A percentile compares a stretch with the other conserved stretches of the same genome.
Evolutionary conservation across 2,113 vertebrate genomes (phyloP).

Genomic region (Hystrix cristata): DNA sequence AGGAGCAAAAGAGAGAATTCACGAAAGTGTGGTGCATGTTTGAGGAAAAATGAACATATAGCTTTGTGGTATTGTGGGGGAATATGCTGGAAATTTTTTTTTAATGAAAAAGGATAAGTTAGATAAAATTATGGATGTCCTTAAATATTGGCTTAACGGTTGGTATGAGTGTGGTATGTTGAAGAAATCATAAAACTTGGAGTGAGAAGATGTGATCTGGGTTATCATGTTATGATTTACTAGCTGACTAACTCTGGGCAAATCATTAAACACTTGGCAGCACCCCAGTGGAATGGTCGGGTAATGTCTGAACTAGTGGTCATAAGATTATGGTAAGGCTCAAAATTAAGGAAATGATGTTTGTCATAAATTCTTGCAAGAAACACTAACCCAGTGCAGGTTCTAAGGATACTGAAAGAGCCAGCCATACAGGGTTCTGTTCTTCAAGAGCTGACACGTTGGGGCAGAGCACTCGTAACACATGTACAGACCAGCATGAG

Average conservation of each 20-base stretch:
- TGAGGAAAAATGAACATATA: not conserved
- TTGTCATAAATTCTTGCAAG: constrained; percentile 3
- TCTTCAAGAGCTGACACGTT: not conserved
- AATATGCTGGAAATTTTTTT: not conserved
- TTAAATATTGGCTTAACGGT: not conserved
- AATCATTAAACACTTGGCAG: constrained; percentile 32
- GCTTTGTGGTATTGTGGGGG: not conserved
- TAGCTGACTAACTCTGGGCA: not conserved
- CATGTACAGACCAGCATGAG: not conserved
- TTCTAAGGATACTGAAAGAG: not conserved
- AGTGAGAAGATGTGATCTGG: not conserved
- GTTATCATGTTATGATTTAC: not conserved
- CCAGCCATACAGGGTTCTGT: not conserved
- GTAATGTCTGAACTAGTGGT: not conserved
- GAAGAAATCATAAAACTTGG: not conserved
- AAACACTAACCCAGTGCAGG: not conserved
- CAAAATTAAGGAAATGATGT: not conserved
- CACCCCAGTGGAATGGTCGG: not conserved
- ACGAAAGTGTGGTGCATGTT: not conserved
- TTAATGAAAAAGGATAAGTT: not conserved
- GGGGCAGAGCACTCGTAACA: not conserved
- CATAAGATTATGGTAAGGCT: not conserved
- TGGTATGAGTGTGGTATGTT: not conserved
- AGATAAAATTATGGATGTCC: not conserved
- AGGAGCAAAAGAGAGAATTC: not conserved